These are phyloP conservation scores for Homarus americanus DNA, from an alignment of 1,140 invertebrate genomes.

Conservation along the genomic window DNA sequence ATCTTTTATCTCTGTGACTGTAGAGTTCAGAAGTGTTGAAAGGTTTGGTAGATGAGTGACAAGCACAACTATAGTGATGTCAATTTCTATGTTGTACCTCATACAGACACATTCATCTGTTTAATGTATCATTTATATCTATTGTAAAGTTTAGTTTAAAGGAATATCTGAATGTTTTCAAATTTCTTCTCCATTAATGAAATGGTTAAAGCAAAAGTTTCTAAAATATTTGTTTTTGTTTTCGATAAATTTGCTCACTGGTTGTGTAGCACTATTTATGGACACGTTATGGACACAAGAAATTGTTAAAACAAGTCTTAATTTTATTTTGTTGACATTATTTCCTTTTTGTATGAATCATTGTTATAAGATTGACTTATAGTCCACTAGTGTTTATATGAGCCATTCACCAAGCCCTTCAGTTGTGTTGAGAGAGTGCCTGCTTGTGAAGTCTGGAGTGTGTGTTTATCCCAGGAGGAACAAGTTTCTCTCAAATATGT, in stretches of 20 bases:
- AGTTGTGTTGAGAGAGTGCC: slow-evolving; percentile 65
- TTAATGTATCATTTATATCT: neutral
- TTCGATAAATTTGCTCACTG: too few relatives aligned
- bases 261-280: too few relatives aligned
- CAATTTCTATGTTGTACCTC: slow-evolving; percentile 18
- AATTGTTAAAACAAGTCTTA: neutral
- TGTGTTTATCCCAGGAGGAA: slow-evolving; percentile 10
- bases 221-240: too few relatives aligned
- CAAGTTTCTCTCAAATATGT: slow-evolving; percentile 2
- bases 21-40: slow-evolving; percentile 37
- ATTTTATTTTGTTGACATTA: neutral
- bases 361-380: too few relatives aligned
- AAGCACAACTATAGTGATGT: too few relatives aligned
- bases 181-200: too few relatives aligned
- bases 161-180: too few relatives aligned
- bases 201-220: too few relatives aligned
- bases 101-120: neutral
- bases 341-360: too few relatives aligned
- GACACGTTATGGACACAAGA: too few relatives aligned
- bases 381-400: neutral
- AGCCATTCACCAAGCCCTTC: slow-evolving; percentile 32
- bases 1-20: slow-evolving; percentile 44
- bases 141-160: too few relatives aligned
- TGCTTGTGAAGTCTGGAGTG: slow-evolving; percentile 30
- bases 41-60: slow-evolving; percentile 31